These are phyloP conservation scores for Myotis pilosus DNA, from an alignment of 2,797 vertebrate species.

Conservation along the genomic window DNA sequence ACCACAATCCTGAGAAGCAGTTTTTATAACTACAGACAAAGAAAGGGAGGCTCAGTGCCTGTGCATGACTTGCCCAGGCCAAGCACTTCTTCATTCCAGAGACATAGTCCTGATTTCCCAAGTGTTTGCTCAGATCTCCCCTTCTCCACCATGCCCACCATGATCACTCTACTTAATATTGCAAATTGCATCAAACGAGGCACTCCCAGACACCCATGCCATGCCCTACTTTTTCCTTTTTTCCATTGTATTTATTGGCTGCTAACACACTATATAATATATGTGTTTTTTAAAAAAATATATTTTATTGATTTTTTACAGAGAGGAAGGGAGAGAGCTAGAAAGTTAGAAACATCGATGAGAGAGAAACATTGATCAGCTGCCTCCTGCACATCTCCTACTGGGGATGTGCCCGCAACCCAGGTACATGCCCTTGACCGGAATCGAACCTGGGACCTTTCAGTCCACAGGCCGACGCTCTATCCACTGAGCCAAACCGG, in stretches of 20 bases:
- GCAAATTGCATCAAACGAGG: not conserved
- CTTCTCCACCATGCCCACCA: not conserved
- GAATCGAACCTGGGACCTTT: no score
- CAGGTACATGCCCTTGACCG: no score
- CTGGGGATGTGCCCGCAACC: no score
- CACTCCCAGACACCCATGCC: not conserved
- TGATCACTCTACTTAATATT: not conserved
- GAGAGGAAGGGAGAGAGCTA: no score
- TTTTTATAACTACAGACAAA: not conserved
- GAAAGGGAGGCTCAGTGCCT: not conserved
- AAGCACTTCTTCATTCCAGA: not conserved
- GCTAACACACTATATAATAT: not conserved
- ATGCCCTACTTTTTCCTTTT: not conserved
- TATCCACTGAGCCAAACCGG: no score
- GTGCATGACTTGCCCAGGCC: not conserved
- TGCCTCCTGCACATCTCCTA: no score
- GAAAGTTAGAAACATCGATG: no score
- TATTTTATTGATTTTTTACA: no score
- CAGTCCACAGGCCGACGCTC: no score
- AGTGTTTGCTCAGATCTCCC: not conserved
- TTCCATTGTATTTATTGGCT: not conserved
- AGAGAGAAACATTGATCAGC: no score
- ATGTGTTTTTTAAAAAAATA: not conserved
- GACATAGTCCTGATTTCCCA: not conserved
- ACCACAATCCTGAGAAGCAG: not conserved